Percentiles rank a stretch among this genome's conserved stretches.
Conservation (phyloP, 2,888 invertebrate genomes). For the Agrotis puta region DNA sequence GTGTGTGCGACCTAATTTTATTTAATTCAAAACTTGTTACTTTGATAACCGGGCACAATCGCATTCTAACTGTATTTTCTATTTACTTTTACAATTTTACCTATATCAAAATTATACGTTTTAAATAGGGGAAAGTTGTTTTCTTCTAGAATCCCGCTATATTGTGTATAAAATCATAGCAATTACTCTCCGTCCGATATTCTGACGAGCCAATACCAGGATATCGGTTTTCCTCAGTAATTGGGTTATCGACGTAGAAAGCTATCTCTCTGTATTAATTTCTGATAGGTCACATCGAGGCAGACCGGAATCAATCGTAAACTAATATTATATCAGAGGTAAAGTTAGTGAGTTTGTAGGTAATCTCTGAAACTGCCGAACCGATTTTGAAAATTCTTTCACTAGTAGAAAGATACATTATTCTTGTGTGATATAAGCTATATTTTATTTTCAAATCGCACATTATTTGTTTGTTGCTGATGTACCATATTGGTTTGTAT, state of each 20-base stretch:
- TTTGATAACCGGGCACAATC: too few species aligned
- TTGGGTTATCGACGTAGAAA: conserved; percentile 17
- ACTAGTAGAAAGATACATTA: neutral
- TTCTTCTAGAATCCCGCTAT: too few species aligned
- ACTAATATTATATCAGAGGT: neutral
- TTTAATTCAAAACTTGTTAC: too few species aligned
- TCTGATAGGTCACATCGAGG: neutral
- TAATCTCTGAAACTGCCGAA: neutral
- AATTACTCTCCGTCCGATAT: conserved; percentile 4
- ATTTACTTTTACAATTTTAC: too few species aligned
- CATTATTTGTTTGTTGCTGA: too few species aligned
- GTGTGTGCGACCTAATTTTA: too few species aligned
- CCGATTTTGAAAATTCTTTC: neutral
- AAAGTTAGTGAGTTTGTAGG: neutral
- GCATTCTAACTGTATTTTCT: too few species aligned
- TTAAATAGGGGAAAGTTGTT: too few species aligned
- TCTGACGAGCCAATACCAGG: neutral
- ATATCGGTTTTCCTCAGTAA: conserved; percentile 10
- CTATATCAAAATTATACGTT: too few species aligned
- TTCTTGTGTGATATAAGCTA: neutral
- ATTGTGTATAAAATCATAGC: neutral
- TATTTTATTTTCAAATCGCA: too few species aligned
- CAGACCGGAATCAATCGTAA: neutral
- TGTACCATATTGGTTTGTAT: too few species aligned
- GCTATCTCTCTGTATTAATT: neutral